These are phyloP conservation scores for Atrichornis clamosus DNA, from an alignment of 2,113 vertebrate species.

Conservation along the genomic window DNA sequence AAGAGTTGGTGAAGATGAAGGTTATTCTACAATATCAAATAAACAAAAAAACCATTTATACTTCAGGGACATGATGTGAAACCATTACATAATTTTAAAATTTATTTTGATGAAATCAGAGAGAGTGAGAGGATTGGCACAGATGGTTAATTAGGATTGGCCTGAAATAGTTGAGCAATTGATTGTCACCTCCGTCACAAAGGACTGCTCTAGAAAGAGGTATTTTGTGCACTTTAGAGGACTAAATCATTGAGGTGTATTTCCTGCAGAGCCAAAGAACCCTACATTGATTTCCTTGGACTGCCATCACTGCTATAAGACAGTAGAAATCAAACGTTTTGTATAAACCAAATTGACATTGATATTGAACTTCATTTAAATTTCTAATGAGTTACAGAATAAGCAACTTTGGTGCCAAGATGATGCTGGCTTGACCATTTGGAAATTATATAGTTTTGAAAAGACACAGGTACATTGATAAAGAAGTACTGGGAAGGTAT, in stretches of 20 bases:
- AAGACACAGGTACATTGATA: background rate
- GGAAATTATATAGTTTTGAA: background rate
- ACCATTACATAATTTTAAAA: background rate
- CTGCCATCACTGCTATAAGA: background rate
- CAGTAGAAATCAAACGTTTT: background rate
- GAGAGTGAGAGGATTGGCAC: background rate
- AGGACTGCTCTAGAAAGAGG: background rate
- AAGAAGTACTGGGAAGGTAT: background rate
- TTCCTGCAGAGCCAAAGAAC: background rate
- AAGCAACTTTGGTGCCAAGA: background rate
- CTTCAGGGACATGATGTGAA: background rate
- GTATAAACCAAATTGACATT: background rate
- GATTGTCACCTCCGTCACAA: background rate
- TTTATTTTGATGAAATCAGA: background rate
- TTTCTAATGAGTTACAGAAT: background rate
- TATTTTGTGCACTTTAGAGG: background rate
- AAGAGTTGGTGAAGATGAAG: background rate
- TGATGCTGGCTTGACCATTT: background rate
- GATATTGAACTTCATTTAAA: background rate
- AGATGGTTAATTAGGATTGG: background rate
- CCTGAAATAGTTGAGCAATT: background rate
- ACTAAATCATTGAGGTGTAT: background rate
- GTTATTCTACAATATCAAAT: background rate
- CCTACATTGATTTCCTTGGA: background rate
- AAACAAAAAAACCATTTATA: background rate